Evolutionary conservation across 2,113 vertebrate genomes (phyloP), one percentile per base, ranked within the genome.

Genomic region (Lagenorhynchus albirostris): DNA sequence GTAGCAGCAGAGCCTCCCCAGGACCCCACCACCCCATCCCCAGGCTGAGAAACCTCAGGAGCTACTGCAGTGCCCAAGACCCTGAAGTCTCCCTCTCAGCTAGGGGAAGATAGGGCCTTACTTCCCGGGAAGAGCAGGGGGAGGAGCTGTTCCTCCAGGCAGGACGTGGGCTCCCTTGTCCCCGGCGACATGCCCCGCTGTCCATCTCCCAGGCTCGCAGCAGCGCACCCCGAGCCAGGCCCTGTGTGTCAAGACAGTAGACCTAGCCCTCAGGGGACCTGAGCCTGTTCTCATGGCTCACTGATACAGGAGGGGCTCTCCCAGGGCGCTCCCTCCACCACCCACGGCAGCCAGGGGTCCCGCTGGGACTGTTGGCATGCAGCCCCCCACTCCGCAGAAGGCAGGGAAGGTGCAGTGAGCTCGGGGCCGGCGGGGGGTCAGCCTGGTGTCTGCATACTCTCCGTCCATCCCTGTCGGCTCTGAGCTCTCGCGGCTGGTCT

Each of bases 401-500:
- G 38, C 2, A 1, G 21, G 44, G 18, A 29, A 15, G 15, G 62
- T 0, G 33, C 17, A 0, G 33, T 38, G 36, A 62, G n/a, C 70
- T n/a, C 10, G 7, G 62, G 53, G 90, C 7, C 1, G 1, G 47
- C 50, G 1, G 0, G 25, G 33, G 41, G 50, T 26, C 74, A 6
- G 65, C 81, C 68, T 53, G 55, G 53, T n/a, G 14, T 26, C 89
- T 7, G 4, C 36, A 18, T 1, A 8, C 2, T 44, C 73, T 47
- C 0, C 0, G 8, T 58, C 53, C 15, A 8, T 38, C 5, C 62
- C 18, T 2, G 0, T 14, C 0, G 0, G 31, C n/a, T 41, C 50
- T 14, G 62, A n/a, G 13, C 18, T 9, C 73, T 67, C 1, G 13
- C 17, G 1, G 41, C n/a, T 33, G 10, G 36, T 70, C 50, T 63